Evolutionary conservation across 1,140 invertebrate genomes (phyloP).

Genomic region (Epicauta chinensis): DNA sequence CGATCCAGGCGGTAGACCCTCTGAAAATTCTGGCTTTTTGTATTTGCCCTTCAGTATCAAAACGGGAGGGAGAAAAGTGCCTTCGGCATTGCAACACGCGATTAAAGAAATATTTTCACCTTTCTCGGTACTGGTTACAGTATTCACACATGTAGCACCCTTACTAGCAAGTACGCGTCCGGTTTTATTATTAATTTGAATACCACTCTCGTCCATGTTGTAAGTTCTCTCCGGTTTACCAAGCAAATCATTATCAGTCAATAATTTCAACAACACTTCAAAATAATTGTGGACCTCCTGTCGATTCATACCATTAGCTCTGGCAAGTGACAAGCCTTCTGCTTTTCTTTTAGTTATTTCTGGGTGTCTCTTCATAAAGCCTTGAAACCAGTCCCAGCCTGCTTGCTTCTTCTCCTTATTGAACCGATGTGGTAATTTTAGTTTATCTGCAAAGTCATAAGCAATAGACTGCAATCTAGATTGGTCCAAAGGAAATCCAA

Average conservation of each 20-base stretch:
- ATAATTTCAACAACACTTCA: constrained; percentile 29
- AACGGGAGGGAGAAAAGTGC: constrained; percentile 20
- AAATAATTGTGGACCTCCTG: constrained; percentile 35
- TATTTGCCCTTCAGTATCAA: constrained; percentile 28
- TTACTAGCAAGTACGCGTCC: constrained; percentile 39
- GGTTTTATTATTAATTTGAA: constrained; percentile 39
- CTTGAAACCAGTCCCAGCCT: no score
- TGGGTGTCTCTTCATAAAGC: no score
- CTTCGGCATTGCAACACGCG: constrained; percentile 25
- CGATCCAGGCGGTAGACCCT: constrained; percentile 32
- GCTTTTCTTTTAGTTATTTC: no score
- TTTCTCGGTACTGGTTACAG: constrained; percentile 26
- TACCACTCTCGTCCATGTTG: constrained; percentile 43
- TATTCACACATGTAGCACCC: constrained; percentile 23
- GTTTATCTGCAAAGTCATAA: no score
- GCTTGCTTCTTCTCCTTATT: no score
- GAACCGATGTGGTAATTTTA: no score
- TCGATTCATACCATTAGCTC: constrained; percentile 35
- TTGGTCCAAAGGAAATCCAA: no score
- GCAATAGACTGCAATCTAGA: no score
- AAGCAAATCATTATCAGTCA: constrained; percentile 25
- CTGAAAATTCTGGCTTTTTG: constrained; percentile 26
- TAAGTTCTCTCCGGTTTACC: constrained; percentile 38
- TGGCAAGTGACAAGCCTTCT: constrained; percentile 39
- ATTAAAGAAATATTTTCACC: constrained; percentile 31